These are phyloP conservation scores for Apeira syringaria DNA, from an alignment of 2,888 invertebrate genomes.

Conservation along the genomic window DNA sequence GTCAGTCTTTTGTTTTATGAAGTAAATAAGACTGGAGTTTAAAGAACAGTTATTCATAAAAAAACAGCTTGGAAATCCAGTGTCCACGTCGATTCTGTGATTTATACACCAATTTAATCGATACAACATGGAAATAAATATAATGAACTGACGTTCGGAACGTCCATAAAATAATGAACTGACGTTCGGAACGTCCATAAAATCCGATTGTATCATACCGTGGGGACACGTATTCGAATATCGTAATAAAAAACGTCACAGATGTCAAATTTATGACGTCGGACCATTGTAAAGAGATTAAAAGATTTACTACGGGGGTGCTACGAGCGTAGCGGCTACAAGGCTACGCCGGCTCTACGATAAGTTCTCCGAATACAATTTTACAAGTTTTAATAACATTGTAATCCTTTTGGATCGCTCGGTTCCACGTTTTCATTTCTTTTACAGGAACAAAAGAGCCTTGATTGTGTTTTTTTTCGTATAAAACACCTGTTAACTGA, in stretches of 20 bases:
- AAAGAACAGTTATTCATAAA: not conserved
- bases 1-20: constrained; percentile 7
- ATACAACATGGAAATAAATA: constrained; percentile 67
- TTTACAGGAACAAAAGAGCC: constrained; percentile 10
- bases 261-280: constrained; percentile 82
- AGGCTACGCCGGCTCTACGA: constrained; percentile 44
- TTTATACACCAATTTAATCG: constrained; percentile 61
- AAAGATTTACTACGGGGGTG: constrained; percentile 74
- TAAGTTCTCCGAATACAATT: constrained; percentile 54
- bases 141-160: constrained; percentile 72
- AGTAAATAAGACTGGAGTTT: not conserved
- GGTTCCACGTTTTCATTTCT: constrained; percentile 21
- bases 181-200: constrained; percentile 70
- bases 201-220: constrained; percentile 81
- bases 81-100: constrained; percentile 33
- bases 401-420: constrained; percentile 50
- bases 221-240: constrained; percentile 79
- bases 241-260: constrained; percentile 82
- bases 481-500: too few species aligned
- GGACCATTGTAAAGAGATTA: constrained; percentile 82
- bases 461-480: constrained; percentile 14
- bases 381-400: constrained; percentile 57
- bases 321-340: constrained; percentile 42
- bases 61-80: constrained; percentile 14
- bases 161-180: constrained; percentile 79